phyloP scores from a whole-genome alignment of 1,140 invertebrate species.

The Anthonomus grandis region DNA sequence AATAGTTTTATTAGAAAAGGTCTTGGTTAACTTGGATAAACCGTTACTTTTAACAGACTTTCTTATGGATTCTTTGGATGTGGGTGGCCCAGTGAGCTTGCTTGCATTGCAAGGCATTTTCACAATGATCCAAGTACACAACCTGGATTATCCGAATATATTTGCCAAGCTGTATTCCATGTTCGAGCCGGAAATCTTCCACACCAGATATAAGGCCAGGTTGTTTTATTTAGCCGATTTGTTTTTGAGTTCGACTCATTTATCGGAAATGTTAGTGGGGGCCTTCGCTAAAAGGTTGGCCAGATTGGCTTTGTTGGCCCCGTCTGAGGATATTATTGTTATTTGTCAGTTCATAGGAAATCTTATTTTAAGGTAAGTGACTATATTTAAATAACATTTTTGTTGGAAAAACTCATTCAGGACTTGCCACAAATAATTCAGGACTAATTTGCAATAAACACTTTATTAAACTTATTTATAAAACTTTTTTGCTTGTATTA shows the following conservation, averaged over 20 bases:
- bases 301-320: constrained; percentile 76
- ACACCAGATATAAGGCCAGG: constrained; percentile 83
- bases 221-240: constrained; percentile 84
- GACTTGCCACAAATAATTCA: no score
- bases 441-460: no score
- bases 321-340: constrained; percentile 73
- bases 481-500: no score
- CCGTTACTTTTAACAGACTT: constrained; percentile 89
- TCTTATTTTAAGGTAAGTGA: constrained; percentile 65
- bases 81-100: constrained; percentile 81
- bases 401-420: no score
- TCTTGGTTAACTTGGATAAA: constrained; percentile 76
- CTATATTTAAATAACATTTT: no score
- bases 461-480: no score
- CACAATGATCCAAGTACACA: constrained; percentile 84
- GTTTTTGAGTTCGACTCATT: constrained; percentile 90
- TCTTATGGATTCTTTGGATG: constrained; percentile 83
- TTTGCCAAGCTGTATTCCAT: constrained; percentile 91
- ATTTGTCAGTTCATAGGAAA: constrained; percentile 84
- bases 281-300: constrained; percentile 89
- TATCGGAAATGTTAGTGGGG: constrained; percentile 87
- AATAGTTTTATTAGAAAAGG: constrained; percentile 75
- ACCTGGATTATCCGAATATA: constrained; percentile 94
- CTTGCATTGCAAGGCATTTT: constrained; percentile 92
- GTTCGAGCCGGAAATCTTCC: constrained; percentile 85